Conservation (phyloP, 2,888 invertebrate genomes). For the Lasioglossum lativentre region DNA sequence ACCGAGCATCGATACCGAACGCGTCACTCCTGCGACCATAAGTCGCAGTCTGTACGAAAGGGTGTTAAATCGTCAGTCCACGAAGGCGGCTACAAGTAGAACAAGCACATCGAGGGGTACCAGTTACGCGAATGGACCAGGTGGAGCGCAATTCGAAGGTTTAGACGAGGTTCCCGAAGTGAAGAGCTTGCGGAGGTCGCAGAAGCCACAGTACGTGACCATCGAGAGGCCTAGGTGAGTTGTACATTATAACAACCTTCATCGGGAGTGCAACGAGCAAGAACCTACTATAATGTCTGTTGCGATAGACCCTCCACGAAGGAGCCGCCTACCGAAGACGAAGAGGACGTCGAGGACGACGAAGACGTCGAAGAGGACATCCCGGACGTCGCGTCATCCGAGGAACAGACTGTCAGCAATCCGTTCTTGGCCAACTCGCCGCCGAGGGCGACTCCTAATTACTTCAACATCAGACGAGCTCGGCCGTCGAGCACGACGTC, state of each 20-base stretch:
- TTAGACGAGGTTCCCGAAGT: constrained; percentile 82
- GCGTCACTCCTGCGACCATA: constrained; percentile 88
- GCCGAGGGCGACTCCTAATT: constrained; percentile 78
- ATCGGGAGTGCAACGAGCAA: neutral
- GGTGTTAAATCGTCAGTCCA: constrained; percentile 86
- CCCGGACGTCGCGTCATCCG: constrained; percentile 83
- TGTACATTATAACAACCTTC: neutral
- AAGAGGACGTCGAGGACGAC: constrained; percentile 75
- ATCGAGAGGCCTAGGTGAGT: constrained; percentile 88
- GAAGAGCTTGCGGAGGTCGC: constrained; percentile 82
- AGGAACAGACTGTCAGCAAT: constrained; percentile 77
- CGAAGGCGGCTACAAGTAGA: constrained; percentile 59
- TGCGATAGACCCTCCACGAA: constrained; percentile 67
- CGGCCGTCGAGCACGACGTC: constrained; percentile 77
- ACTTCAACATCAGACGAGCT: constrained; percentile 80
- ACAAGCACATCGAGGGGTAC: constrained; percentile 73
- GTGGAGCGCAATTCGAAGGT: constrained; percentile 86
- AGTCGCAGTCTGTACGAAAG: constrained; percentile 92
- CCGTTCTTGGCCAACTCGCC: constrained; percentile 72
- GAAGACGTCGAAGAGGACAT: constrained; percentile 81
- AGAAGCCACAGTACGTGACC: constrained; percentile 90
- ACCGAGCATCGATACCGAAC: constrained; percentile 70
- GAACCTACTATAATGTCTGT: neutral
- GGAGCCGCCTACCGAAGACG: constrained; percentile 71
- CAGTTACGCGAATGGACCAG: constrained; percentile 85